phyloP scores from a whole-genome alignment of 1,140 invertebrate species.

The Orchesella cincta region DNA sequence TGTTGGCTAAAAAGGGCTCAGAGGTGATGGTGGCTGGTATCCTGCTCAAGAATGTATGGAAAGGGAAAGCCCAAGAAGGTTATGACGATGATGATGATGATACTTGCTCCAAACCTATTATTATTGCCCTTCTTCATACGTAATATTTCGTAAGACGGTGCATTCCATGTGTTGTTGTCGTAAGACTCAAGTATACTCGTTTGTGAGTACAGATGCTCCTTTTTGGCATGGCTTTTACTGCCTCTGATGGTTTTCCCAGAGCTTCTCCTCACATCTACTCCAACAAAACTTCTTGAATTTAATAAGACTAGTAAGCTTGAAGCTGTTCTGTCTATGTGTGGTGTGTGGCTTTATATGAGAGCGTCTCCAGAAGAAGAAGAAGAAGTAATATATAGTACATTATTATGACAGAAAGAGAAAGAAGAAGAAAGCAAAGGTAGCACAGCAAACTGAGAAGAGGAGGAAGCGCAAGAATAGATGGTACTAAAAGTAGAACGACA shows the following conservation, averaged over 20 bases:
- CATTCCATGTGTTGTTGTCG: slow-evolving; percentile 6
- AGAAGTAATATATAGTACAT: background rate
- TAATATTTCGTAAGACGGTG: background rate
- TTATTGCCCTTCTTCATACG: background rate
- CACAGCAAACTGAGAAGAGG: background rate
- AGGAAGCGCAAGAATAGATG: slow-evolving; percentile 7
- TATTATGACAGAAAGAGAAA: slow-evolving; percentile 15
- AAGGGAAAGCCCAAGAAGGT: too few relatives aligned
- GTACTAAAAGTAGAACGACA: slow-evolving; percentile 11
- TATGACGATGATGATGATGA: too few relatives aligned
- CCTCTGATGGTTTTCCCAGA: background rate
- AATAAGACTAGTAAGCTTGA: background rate
- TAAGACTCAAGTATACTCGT: background rate
- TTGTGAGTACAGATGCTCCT: background rate
- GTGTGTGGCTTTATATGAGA: too few relatives aligned
- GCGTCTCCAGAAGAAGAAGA: too few relatives aligned
- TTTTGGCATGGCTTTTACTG: slow-evolving; percentile 5
- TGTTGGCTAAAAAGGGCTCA: slow-evolving; percentile 13
- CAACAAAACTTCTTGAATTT: background rate
- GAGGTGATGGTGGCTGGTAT: slow-evolving; percentile 11
- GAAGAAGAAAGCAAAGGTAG: background rate
- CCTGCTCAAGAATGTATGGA: too few relatives aligned
- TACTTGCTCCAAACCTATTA: background rate
- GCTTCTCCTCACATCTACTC: background rate
- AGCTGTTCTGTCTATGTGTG: background rate